Base-by-base conservation (phyloP, 53 echinoderm and acorn worm species). In the Astropecten irregularis region DNA sequence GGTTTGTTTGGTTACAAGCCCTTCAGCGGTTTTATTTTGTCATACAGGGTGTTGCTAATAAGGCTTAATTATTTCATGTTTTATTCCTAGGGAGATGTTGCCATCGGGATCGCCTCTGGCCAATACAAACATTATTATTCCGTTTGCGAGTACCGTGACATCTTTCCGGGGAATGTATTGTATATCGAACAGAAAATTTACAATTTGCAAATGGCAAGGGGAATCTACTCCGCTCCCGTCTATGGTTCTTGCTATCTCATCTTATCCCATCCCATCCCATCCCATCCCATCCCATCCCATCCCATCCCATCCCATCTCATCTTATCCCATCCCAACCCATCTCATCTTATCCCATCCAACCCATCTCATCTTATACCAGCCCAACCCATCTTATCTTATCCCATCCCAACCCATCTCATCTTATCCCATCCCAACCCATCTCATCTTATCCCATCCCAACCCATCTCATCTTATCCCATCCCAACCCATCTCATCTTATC, bases 371-470 rank as follows among this genome's bases (percentile, higher is more conserved):
- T 49, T 49, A 72, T 31, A 19, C 47, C 73, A 72, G 23, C 51
- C 48, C 73, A 72, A 19, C 22, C 48, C 52, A 72, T 50, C 73
- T 49, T 49, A 72, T 15, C 73, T 49, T 49, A 72, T 50, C 50
- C 48, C 73, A 72, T 28, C 23, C 48, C 73, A 72, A 26, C 73
- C 48, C 50, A 48, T 72, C 68, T 49, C 52, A 72, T 72, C 73
- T 49, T n/a, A 50, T 72, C 51, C 48, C 52, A 72, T 50, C 73
- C 48, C 49, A 72, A 21, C 35, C 26, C 28, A 20, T 49, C 51
- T 49, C 29, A 48, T 73, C 73, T 49, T 49, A 48, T 51, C 73
- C 48, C 51, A 48, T 73, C 51, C 48, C 73, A 48, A 28, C 52
- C 48, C 73, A 48, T 73, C 51, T 49, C 29, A 48, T 50, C 73